Conservation (phyloP, 2,113 vertebrate species). For the Apistogramma diplotaenia region DNA sequence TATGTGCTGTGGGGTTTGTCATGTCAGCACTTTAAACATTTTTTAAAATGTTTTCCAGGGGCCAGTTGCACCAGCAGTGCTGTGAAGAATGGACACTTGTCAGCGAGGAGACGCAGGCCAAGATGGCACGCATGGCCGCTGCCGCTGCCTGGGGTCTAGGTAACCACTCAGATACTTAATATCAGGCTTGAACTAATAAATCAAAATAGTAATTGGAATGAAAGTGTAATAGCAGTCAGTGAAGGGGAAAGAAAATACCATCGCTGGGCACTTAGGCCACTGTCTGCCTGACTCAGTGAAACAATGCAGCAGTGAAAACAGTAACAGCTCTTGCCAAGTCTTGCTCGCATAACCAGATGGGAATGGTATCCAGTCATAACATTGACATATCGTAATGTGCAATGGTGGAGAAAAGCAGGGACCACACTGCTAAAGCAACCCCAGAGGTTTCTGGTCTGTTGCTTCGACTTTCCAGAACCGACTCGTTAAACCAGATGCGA, state of each 20-base stretch:
- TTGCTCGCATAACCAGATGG: conserved; percentile 23
- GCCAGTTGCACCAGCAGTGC: conserved; percentile 97
- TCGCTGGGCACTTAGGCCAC: not conserved
- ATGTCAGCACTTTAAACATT: not conserved
- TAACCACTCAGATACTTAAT: conserved; percentile 59
- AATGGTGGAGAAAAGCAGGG: conserved; percentile 46
- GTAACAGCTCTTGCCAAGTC: conserved; percentile 3
- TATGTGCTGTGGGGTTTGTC: not conserved
- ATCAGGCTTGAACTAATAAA: not conserved
- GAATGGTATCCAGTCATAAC: conserved; percentile 49
- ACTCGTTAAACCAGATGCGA: conserved; percentile 11
- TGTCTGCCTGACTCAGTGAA: not conserved
- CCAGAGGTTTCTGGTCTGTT: conserved; percentile 24
- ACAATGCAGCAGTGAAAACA: conserved; percentile 26
- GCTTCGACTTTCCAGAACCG: conserved; percentile 28
- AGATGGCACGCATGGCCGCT: conserved; percentile 99
- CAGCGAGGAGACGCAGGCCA: conserved; percentile 94
- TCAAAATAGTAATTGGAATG: not conserved
- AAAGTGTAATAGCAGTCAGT: not conserved
- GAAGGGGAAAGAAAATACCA: not conserved
- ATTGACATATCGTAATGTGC: conserved; percentile 47
- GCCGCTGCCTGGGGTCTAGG: conserved; percentile 97
- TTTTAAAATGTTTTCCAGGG: conserved; percentile 77
- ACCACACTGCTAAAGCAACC: conserved; percentile 7
- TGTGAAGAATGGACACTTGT: conserved; percentile 98